Conservation (phyloP, 2,888 invertebrate species). For the Drosophila limbata region DNA sequence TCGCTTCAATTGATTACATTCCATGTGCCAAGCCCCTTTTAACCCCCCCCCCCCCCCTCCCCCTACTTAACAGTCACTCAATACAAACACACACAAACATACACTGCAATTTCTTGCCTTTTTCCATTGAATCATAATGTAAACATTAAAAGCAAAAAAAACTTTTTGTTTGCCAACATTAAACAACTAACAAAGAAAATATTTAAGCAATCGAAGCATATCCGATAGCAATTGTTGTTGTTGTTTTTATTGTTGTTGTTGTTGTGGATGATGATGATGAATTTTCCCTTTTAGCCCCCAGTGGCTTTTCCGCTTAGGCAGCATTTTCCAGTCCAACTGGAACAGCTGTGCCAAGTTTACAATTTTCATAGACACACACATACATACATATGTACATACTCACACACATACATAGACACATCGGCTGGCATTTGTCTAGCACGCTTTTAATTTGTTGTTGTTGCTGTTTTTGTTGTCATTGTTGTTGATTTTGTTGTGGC, state of each 20-base stretch:
- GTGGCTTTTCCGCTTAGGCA: slow-evolving; percentile 26
- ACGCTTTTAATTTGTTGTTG: slow-evolving; percentile 33
- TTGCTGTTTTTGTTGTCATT: slow-evolving; percentile 20
- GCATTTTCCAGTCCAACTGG: slow-evolving; percentile 37
- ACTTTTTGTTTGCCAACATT: slow-evolving; percentile 36
- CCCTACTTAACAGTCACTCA: slow-evolving; percentile 27
- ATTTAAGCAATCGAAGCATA: slow-evolving; percentile 56
- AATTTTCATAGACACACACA: slow-evolving; percentile 30
- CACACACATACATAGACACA: background rate
- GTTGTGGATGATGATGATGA: slow-evolving; percentile 31
- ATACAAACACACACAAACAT: background rate
- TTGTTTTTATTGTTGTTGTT: slow-evolving; percentile 8
- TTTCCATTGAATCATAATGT: slow-evolving; percentile 54
- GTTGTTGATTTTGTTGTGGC: slow-evolving; percentile 39
- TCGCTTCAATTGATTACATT: slow-evolving; percentile 34
- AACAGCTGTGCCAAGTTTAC: slow-evolving; percentile 55
- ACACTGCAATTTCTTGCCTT: slow-evolving; percentile 50
- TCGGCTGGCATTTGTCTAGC: slow-evolving; percentile 29
- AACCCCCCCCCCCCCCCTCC: too few relatives aligned
- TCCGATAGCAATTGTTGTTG: slow-evolving; percentile 15
- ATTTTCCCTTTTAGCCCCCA: slow-evolving; percentile 17
- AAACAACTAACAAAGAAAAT: slow-evolving; percentile 56
- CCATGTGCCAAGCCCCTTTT: slow-evolving; percentile 7
- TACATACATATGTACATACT: slow-evolving; percentile 11
- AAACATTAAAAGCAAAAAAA: slow-evolving; percentile 32